phyloP scores from a whole-genome alignment of 2,888 invertebrate species.

The Conchocele bisecta region DNA sequence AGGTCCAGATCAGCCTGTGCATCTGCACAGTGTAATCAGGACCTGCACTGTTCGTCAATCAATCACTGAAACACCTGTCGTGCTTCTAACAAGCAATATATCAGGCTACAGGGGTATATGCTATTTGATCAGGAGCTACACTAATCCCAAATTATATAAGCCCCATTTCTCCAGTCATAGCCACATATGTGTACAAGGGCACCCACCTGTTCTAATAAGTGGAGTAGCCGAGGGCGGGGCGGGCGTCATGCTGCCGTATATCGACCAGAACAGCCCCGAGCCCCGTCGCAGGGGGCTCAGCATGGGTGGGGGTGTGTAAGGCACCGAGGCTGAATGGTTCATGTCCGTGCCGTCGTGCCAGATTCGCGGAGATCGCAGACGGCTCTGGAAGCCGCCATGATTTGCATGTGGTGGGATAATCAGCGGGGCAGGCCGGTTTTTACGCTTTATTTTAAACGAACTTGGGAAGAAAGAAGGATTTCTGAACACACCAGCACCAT shows the following conservation, averaged over 20 bases:
- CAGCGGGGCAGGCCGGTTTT: conserved; percentile 83
- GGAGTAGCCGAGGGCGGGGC: conserved; percentile 67
- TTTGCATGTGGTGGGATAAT: conserved; percentile 83
- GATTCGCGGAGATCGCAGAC: conserved; percentile 84
- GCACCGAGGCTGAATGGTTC: conserved; percentile 83
- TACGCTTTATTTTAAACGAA: conserved; percentile 77
- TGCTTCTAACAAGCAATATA: too few species aligned
- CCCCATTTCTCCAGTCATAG: too few species aligned
- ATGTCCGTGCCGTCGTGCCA: conserved; percentile 70
- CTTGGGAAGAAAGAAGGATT: conserved; percentile 88
- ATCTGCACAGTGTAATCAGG: too few species aligned
- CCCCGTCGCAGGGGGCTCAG: conserved; percentile 95
- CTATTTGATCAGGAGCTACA: too few species aligned
- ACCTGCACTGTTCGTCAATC: too few species aligned
- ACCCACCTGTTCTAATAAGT: conserved; percentile 64
- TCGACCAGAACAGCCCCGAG: conserved; percentile 90
- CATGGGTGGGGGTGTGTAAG: conserved; percentile 97
- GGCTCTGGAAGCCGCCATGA: conserved; percentile 84
- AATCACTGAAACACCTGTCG: too few species aligned
- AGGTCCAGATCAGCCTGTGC: too few species aligned
- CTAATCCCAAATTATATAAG: too few species aligned
- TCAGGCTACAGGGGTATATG: too few species aligned
- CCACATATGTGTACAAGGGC: too few species aligned
- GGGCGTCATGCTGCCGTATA: conserved; percentile 66
- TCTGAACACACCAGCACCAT: conserved; percentile 91